These are phyloP conservation scores for Hirtodrosophila histrioides DNA, from an alignment of 2,888 invertebrate species.

Conservation along the genomic window DNA sequence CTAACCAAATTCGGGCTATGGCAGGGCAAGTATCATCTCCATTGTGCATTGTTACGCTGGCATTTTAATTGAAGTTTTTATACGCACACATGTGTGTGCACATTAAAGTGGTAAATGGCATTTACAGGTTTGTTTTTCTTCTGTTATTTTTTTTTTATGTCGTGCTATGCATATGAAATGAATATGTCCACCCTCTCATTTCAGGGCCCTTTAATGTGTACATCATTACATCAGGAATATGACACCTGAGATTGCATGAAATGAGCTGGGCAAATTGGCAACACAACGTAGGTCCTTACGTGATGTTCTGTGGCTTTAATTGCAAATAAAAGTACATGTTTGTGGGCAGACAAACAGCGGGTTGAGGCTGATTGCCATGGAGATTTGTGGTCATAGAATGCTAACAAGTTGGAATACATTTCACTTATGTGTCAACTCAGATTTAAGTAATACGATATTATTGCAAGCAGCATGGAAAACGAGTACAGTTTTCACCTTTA, in stretches of 20 bases:
- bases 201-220: slow-evolving; percentile 24
- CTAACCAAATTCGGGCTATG: slow-evolving; percentile 11
- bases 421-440: background rate
- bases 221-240: slow-evolving; percentile 57
- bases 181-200: slow-evolving; percentile 14
- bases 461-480: no score
- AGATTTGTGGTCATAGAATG: background rate
- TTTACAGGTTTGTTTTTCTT: slow-evolving; percentile 38
- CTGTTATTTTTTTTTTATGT: slow-evolving; percentile 6
- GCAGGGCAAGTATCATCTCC: slow-evolving; percentile 28
- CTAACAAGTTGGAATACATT: slow-evolving; percentile 11
- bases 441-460: no score
- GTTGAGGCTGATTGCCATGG: slow-evolving; percentile 15
- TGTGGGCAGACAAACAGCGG: slow-evolving; percentile 6
- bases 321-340: slow-evolving; percentile 13
- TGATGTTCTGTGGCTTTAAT: slow-evolving; percentile 33
- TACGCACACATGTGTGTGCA: slow-evolving; percentile 25
- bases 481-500: no score
- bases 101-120: slow-evolving; percentile 66
- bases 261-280: slow-evolving; percentile 23
- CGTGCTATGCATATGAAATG: slow-evolving; percentile 58
- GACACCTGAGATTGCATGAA: slow-evolving; percentile 63
- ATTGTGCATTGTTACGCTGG: slow-evolving; percentile 58
- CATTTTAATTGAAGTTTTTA: slow-evolving; percentile 70
- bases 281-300: slow-evolving; percentile 9